Base-by-base conservation (phyloP, 2,888 invertebrate species). In the Stenichneumon culpator region DNA sequence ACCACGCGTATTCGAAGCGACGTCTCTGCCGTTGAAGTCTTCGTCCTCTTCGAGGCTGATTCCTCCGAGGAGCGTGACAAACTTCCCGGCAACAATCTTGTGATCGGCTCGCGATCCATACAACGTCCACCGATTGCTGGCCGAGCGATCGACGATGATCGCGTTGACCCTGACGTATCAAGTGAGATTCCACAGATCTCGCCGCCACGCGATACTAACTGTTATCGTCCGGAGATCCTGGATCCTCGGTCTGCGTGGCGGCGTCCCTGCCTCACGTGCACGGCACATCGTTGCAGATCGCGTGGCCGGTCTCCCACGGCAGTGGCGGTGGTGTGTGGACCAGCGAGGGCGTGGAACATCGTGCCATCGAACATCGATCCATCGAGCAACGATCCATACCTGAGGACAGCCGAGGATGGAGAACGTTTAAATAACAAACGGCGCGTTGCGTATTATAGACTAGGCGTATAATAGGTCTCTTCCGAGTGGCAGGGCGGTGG, bases 151-250 rank as follows among this genome's bases (percentile, higher is more conserved):
- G 77, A 70, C 63, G 44, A 57, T 32, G 32, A 19, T 77, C 25
- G 32, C 77, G 6, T 63, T 39, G 73, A 36, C 44, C 47, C 36
- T 47, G 68, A 65, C 32, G 32, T 54, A 44, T 22, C 5, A 44
- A 14, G 44, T 65, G 19, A 39, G 60, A 68, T 60, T 36, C 68
- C 3, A 36, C 47, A 44, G 47, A 47, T 54, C n/a, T 25, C 52
- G 93, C 92, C 93, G 91, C 93, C 93, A 93, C 93, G 93, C 93
- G 89, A 88, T 93, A 94, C 93, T 93, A 94, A 93, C 93, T 94
- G 88, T 89, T 86, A 75, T 91, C 89, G 75, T 91, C 92, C 81
- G 91, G 91, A 69, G 92, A 92, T 84, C 89, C 90, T 78, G 88
- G 79, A 88, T 92, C 92, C 85, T 93, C 93, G 75, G 93, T 93